These are phyloP conservation scores for Meda fulgida DNA, from an alignment of 2,797 vertebrate species.

Conservation along the genomic window DNA sequence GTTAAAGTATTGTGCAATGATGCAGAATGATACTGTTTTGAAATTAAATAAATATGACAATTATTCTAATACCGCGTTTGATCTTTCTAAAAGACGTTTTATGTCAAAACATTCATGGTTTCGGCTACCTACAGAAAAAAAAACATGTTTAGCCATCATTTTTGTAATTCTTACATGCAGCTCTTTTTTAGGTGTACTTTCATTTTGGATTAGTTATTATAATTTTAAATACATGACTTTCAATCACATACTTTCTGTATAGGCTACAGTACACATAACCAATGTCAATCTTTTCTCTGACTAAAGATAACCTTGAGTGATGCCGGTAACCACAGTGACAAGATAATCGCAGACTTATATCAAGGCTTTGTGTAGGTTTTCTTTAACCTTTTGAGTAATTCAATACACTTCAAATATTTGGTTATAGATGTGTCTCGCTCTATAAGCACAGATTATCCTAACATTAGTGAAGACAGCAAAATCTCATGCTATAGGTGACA, in stretches of 20 bases:
- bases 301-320: neutral
- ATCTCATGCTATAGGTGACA: neutral
- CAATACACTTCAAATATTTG: neutral
- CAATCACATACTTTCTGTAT: neutral
- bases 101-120: neutral
- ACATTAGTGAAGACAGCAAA: neutral
- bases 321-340: neutral
- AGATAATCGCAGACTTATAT: neutral
- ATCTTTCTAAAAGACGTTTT: neutral
- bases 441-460: neutral
- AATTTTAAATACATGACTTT: neutral
- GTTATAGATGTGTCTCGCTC: neutral
- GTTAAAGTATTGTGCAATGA: neutral
- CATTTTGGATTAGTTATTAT: neutral
- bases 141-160: neutral
- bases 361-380: neutral
- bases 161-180: neutral
- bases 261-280: neutral
- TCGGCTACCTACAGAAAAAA: neutral
- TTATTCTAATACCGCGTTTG: neutral
- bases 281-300: neutral
- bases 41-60: neutral
- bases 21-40: neutral
- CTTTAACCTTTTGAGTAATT: neutral
- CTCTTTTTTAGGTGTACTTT: neutral